Evolutionary conservation across 1,140 invertebrate genomes (phyloP).

Genomic region (Stenopsyche tienmushanensis): DNA sequence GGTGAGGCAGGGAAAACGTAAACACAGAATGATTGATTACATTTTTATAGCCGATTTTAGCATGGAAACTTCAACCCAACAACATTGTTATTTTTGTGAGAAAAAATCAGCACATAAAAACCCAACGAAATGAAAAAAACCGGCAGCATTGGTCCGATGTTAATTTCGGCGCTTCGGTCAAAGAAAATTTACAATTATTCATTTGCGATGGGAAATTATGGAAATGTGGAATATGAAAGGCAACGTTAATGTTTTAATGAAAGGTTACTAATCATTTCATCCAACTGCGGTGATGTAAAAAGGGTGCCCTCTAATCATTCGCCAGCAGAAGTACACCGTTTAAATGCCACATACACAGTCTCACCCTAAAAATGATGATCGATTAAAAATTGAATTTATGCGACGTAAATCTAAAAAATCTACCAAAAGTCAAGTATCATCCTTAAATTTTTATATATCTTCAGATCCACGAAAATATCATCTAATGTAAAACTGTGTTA

Average conservation of each 20-base stretch:
- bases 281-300: neutral
- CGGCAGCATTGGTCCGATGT: slow-evolving; percentile 2
- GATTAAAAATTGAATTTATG: no score
- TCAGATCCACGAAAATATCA: no score
- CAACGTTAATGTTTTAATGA: slow-evolving; percentile 26
- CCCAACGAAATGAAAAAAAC: neutral
- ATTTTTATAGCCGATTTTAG: slow-evolving; percentile 19
- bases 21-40: slow-evolving; percentile 22
- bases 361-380: no score
- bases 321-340: no score
- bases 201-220: slow-evolving; percentile 22
- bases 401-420: no score
- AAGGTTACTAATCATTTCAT: slow-evolving; percentile 1
- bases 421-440: no score
- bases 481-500: no score
- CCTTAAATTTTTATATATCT: no score
- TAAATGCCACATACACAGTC: no score
- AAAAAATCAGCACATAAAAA: slow-evolving; percentile 6
- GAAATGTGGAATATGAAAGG: slow-evolving; percentile 8
- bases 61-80: slow-evolving; percentile 9
- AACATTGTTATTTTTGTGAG: slow-evolving; percentile 3
- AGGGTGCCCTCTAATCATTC: no score
- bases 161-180: slow-evolving; percentile 19
- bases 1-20: no score
- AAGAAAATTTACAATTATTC: slow-evolving; percentile 27